phyloP scores from a whole-genome alignment of 2,113 vertebrate genomes.

The Xiphias gladius region DNA sequence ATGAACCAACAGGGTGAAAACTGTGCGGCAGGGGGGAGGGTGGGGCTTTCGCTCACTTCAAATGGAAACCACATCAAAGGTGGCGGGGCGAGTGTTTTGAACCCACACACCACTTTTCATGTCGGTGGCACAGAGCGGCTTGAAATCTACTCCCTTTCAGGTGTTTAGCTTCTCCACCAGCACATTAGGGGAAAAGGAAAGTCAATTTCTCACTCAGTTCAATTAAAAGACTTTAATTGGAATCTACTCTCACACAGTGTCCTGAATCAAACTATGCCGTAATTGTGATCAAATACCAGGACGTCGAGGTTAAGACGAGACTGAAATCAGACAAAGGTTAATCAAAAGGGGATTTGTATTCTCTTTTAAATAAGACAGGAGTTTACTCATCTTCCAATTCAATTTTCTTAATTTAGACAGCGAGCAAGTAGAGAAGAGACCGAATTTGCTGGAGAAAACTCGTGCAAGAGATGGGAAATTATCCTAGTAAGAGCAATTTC shows the following conservation, averaged over 20 bases:
- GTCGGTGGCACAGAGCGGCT: slow-evolving; percentile 14
- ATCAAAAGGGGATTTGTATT: background rate
- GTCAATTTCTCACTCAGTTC: slow-evolving; percentile 35
- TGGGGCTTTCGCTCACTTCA: slow-evolving; percentile 47
- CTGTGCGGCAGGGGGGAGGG: background rate
- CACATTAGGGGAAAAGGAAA: slow-evolving; percentile 41
- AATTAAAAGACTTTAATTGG: slow-evolving; percentile 52
- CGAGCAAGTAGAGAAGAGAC: background rate
- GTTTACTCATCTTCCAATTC: background rate
- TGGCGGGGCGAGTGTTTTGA: slow-evolving; percentile 41
- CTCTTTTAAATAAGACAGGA: background rate
- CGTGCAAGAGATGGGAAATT: slow-evolving; percentile 11
- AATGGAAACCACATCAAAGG: slow-evolving; percentile 61
- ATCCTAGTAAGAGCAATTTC: slow-evolving; percentile 8
- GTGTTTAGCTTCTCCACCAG: slow-evolving; percentile 35
- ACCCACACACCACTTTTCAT: slow-evolving; percentile 60
- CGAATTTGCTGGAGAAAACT: background rate
- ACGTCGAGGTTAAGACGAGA: background rate
- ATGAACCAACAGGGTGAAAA: slow-evolving; percentile 30
- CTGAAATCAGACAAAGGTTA: background rate
- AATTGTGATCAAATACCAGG: slow-evolving; percentile 8
- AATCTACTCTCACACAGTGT: background rate
- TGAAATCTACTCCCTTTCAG: slow-evolving; percentile 43
- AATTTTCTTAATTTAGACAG: slow-evolving; percentile 1
- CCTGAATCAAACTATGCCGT: background rate